Conservation (phyloP, 92 coral and sea anemone genomes). For the Siderastrea siderea region DNA sequence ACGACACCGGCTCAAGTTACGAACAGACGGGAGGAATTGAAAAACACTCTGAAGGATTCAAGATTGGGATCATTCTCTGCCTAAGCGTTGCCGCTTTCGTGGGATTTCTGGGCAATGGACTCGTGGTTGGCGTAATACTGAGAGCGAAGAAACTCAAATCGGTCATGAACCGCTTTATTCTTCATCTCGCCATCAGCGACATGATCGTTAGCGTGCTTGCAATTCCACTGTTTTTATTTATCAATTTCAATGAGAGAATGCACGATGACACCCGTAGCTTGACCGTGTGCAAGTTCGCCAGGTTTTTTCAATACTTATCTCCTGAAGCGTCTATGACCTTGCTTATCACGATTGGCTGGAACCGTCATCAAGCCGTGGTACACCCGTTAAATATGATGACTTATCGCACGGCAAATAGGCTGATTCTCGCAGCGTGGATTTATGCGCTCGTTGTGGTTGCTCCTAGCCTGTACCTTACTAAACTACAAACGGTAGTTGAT, state of each 20-base stretch:
- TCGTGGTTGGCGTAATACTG: conserved; percentile 77
- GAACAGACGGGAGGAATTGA: not conserved
- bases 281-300: conserved; percentile 70
- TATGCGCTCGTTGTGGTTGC: conserved; percentile 72
- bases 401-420: conserved; percentile 77
- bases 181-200: conserved; percentile 87
- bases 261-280: not conserved
- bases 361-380: conserved; percentile 87
- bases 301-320: conserved; percentile 89
- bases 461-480: conserved; percentile 82
- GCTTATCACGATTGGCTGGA: conserved; percentile 89
- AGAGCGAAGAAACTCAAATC: conserved; percentile 85
- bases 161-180: conserved; percentile 92
- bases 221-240: conserved; percentile 77
- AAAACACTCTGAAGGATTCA: conserved; percentile 50
- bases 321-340: conserved; percentile 87
- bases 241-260: conserved; percentile 67
- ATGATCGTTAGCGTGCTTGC: conserved; percentile 81
- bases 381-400: conserved; percentile 86
- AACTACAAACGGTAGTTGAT: conserved; percentile 26
- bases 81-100: conserved; percentile 76
- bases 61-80: conserved; percentile 50
- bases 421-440: conserved; percentile 83
- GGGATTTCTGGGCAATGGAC: conserved; percentile 82
- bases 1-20: not conserved